Evolutionary conservation across 2,113 vertebrate species (phyloP), one percentile per base, ranked within the genome.

Genomic region (Rhizomys pruinosus): DNA sequence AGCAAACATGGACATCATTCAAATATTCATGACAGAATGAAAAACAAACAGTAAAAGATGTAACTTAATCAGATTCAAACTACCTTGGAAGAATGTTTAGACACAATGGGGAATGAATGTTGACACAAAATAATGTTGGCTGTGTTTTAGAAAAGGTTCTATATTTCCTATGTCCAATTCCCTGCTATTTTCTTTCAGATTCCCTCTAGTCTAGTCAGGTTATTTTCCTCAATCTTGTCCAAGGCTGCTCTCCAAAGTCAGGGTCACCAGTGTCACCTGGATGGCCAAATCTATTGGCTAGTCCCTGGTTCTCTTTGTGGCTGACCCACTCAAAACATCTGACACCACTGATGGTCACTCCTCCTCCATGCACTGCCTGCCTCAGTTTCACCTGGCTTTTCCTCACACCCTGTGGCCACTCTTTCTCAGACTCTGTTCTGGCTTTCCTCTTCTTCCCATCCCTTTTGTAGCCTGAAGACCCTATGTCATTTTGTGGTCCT

Each of bases 161-260:
- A 1, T 11, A 55, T 3, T 55, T 78, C 34, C n/a, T 87, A 34
- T n/a, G 77, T 80, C 52, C 12, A 39, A 57, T 71, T 34, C 32
- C 34, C 34, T 29, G 27, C 13, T 3, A 3, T 78, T 79, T 84
- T 57, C 44, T 64, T 34, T 74, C 52, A 84, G 22, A 81, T 23
- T 89, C 57, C 69, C 4, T 73, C 37, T 34, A 59, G 8, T 61
- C 32, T 85, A 23, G 15, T 15, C 5, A 6, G n/a, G n/a, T 64
- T 68, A n/a, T 80, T 29, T 3, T 57, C 17, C 69, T 1, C 25
- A n/a, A 37, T 39, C 16, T 37, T 52, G 5, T 87, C 47, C 39
- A 39, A 55, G 84, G 86, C 27, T 71, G 25, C 8, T 37, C 29
- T 94, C 39, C 64, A 82, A 86, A 87, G 77, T 66, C 68, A 87